Evolutionary conservation across 2,797 vertebrate genomes (phyloP).

Genomic region (Melanitta fusca): DNA sequence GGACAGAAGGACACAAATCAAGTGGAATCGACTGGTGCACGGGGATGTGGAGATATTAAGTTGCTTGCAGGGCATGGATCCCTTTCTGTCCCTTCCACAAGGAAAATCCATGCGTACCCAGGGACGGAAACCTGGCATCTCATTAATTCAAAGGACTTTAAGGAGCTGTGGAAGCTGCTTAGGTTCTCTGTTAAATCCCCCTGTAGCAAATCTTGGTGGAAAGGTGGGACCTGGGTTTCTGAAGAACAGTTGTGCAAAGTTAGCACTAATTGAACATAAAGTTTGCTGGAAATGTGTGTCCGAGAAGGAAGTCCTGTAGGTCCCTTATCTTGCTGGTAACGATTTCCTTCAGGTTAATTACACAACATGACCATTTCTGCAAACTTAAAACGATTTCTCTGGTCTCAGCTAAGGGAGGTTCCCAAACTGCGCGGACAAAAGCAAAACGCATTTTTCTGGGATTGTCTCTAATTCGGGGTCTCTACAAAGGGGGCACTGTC

Average conservation of each 20-base stretch:
- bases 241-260: neutral
- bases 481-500: constrained; percentile 43
- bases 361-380: neutral
- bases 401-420: neutral
- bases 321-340: neutral
- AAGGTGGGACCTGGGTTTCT: neutral
- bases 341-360: constrained; percentile 1
- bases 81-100: neutral
- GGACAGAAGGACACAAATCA: neutral
- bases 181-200: neutral
- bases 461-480: neutral
- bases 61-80: neutral
- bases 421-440: neutral
- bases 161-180: neutral
- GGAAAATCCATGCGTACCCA: neutral
- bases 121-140: neutral
- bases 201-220: neutral
- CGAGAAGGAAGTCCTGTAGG: neutral
- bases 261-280: neutral
- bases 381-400: constrained; percentile 1
- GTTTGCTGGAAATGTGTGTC: neutral
- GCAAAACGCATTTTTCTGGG: neutral
- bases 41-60: neutral
- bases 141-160: neutral
- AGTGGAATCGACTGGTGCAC: accelerated